These are phyloP conservation scores for Aphis gossypii DNA, from an alignment of 1,140 invertebrate species.

Conservation along the genomic window DNA sequence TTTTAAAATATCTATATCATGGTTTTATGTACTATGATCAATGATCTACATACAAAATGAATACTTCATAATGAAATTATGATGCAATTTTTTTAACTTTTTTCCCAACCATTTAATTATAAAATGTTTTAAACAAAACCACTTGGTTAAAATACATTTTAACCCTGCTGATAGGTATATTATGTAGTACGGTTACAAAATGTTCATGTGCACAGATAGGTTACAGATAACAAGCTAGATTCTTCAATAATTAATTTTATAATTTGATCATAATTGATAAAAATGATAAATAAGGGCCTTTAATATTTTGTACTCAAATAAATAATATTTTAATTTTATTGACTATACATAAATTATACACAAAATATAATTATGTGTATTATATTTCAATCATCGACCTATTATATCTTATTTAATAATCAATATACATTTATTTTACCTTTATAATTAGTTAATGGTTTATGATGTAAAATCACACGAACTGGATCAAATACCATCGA, in stretches of 20 bases:
- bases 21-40: no score
- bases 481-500: slow-evolving; percentile 84
- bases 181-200: neutral
- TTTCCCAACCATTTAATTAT: no score
- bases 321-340: neutral
- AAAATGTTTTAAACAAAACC: no score
- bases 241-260: neutral
- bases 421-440: slow-evolving; percentile 31
- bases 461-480: slow-evolving; percentile 81
- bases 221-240: neutral
- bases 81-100: no score
- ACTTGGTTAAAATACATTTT: no score
- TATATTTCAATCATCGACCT: neutral
- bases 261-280: neutral
- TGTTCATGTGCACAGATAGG: no score
- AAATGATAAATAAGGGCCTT: neutral
- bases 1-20: no score
- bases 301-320: neutral
- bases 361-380: neutral
- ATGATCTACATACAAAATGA: no score
- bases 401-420: slow-evolving; percentile 8
- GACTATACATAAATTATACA: neutral
- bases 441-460: slow-evolving; percentile 75
- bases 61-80: no score
- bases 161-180: no score